Conservation (phyloP, 2,888 invertebrate species). For the Lasioglossum lativentre region DNA sequence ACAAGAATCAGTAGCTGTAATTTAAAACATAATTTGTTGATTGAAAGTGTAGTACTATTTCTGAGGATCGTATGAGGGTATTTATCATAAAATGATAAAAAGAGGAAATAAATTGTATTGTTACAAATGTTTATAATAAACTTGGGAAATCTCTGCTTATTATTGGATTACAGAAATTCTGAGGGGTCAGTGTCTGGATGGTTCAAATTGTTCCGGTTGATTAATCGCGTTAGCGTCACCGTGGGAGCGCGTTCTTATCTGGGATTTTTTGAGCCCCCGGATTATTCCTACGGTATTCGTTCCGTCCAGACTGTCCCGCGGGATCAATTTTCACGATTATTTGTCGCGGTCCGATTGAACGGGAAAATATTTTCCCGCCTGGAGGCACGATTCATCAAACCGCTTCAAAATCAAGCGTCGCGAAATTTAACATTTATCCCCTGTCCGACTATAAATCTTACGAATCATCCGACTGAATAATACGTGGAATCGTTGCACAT, state of each 20-base stretch:
- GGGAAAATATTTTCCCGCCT: constrained; percentile 43
- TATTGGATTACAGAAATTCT: not conserved
- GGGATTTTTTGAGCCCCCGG: not conserved
- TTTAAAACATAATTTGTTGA: too few species aligned
- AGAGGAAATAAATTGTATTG: too few species aligned
- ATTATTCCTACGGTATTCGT: constrained; percentile 14
- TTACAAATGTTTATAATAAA: not conserved
- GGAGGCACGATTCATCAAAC: constrained; percentile 55
- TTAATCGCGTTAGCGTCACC: not conserved
- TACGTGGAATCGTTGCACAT: constrained; percentile 47
- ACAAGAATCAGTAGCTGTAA: too few species aligned
- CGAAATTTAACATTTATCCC: constrained; percentile 70
- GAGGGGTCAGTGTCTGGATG: not conserved
- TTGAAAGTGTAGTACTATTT: too few species aligned
- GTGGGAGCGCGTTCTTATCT: constrained; percentile 1
- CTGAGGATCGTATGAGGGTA: too few species aligned
- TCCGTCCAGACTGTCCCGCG: not conserved
- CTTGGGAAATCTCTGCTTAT: not conserved
- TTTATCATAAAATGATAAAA: too few species aligned
- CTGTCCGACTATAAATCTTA: constrained; percentile 62
- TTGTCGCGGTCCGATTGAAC: constrained; percentile 23
- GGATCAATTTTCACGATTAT: constrained; percentile 52
- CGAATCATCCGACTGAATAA: constrained; percentile 54
- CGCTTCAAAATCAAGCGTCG: constrained; percentile 66
- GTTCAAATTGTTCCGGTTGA: not conserved